Evolutionary conservation across 2,113 vertebrate species (phyloP), one percentile per base, ranked within the genome.

Genomic region (Urocolius indicus): DNA sequence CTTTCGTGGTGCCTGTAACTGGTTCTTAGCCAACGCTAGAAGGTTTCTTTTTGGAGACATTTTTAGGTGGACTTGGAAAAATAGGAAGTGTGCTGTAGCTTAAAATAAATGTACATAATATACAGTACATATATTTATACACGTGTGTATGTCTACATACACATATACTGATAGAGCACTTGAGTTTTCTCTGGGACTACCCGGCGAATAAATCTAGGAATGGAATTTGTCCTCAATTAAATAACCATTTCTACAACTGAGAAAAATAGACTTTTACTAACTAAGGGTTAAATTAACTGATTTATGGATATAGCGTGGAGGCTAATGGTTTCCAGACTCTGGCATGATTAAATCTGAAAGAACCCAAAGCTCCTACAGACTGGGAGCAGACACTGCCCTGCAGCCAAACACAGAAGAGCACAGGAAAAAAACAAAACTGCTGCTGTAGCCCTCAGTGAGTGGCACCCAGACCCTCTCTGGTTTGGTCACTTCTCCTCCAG

Each of bases 31-130:
- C 90, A 72, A 93, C 87, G 84, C 67, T 10, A 23, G 79, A 79
- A 91, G 38, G 38, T 9, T 41, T 41, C 86, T 79, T 95, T 97
- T 96, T 93, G 96, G 96, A 98, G 94, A 97, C 67, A 27, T 92
- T 96, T 96, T 97, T 96, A 97, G 96, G 92, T 96, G 95, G 96
- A 95, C 88, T 97, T 98, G 95, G 95, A 97, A 98, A 98, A 98
- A 98, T 97, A 98, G 96, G 97, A 98, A 98, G 97, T 91, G 65
- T 97, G 95, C 80, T 95, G 96, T 97, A 97, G 96, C 96, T 97
- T 97, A 98, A 98, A 98, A 98, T 97, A 98, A 98, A 98, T 98
- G 97, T 96, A 98, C 97, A 97, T 92, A 97, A 97, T 98, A 97
- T 97, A 98, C 97, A 97, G 94, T 98, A 97, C 97, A 97, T 96